These are phyloP conservation scores for Melieria crassipennis DNA, from an alignment of 2,888 invertebrate genomes.

Conservation along the genomic window DNA sequence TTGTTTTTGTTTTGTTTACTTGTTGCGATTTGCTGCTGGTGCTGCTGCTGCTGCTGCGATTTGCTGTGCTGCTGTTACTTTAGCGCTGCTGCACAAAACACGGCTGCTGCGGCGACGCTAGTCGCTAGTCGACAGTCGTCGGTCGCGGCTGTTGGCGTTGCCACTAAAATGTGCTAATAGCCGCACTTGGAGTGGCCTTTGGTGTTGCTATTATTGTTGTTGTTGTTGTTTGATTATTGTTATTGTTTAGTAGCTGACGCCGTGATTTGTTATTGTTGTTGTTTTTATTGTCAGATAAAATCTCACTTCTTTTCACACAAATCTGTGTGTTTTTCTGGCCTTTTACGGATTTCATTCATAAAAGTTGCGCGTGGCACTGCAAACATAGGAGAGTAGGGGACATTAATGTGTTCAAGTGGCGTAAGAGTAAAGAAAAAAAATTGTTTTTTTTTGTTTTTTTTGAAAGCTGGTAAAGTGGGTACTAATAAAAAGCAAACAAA, in stretches of 20 bases:
- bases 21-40: conserved; percentile 16
- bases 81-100: conserved; percentile 25
- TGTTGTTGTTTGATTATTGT: conserved; percentile 15
- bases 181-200: conserved; percentile 13
- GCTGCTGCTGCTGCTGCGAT: conserved; percentile 15
- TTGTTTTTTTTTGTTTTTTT: too few species aligned
- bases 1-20: conserved; percentile 7
- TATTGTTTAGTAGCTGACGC: not conserved
- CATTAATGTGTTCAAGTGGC: too few species aligned
- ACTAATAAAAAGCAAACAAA: not conserved
- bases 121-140: not conserved
- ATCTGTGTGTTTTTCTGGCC: conserved; percentile 10
- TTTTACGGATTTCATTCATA: conserved; percentile 34
- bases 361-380: conserved; percentile 10
- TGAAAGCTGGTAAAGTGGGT: too few species aligned
- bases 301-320: conserved; percentile 19
- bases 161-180: not conserved
- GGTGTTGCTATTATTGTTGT: conserved; percentile 11
- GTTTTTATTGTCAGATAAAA: conserved; percentile 13
- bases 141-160: conserved; percentile 6
- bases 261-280: conserved; percentile 5
- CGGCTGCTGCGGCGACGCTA: not conserved
- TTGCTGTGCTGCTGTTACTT: conserved; percentile 45
- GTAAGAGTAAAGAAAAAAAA: too few species aligned
- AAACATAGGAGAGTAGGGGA: too few species aligned